These are phyloP conservation scores for Dufourea novaeangliae DNA, from an alignment of 1,140 invertebrate genomes.

Conservation along the genomic window DNA sequence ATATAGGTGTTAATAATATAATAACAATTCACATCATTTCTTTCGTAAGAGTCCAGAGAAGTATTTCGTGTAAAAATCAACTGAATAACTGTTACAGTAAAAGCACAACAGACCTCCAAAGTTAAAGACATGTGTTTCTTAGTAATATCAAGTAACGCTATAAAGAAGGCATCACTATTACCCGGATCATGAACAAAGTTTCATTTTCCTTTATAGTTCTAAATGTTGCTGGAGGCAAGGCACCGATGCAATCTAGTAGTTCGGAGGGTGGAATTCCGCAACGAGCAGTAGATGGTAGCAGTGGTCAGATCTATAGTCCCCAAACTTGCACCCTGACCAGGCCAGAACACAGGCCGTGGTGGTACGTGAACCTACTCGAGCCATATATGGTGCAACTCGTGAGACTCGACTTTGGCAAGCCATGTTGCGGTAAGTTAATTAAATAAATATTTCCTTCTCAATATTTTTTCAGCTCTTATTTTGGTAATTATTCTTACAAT, in stretches of 20 bases:
- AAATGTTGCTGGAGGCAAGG: conserved; percentile 97
- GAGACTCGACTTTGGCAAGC: conserved; percentile 94
- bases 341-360: conserved; percentile 92
- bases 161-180: no score
- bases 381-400: conserved; percentile 98
- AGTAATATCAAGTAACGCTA: no score
- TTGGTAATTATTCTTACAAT: no score
- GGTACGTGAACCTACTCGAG: conserved; percentile 97
- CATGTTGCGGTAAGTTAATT: conserved; percentile 91
- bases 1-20: no score
- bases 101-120: no score
- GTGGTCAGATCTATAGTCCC: conserved; percentile 89
- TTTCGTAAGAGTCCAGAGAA: no score
- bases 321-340: conserved; percentile 95
- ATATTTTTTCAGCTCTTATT: no score
- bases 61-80: no score
- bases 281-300: conserved; percentile 95
- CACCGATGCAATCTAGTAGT: conserved; percentile 95
- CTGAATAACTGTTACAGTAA: no score
- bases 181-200: no score
- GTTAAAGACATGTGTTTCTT: no score
- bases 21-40: no score
- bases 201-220: conserved; percentile 85
- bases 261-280: conserved; percentile 93
- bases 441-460: background rate